phyloP scores from a whole-genome alignment of 1,140 invertebrate species.

The Solen grandis region DNA sequence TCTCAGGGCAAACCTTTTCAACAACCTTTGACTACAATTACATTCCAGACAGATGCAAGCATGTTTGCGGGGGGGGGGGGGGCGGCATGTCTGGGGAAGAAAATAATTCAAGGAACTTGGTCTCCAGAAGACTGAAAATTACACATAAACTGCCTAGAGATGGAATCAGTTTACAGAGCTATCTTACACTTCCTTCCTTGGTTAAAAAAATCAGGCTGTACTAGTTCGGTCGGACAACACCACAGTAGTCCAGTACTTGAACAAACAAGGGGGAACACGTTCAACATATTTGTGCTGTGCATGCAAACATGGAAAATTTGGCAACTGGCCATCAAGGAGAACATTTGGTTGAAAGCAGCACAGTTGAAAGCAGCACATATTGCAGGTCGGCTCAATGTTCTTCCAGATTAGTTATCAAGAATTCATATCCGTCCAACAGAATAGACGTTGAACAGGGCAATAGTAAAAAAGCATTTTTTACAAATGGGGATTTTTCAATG shows the following conservation, averaged over 20 bases:
- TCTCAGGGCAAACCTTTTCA: slow-evolving; percentile 7
- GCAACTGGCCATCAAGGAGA: slow-evolving; percentile 18
- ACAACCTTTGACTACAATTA: neutral
- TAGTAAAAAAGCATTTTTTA: slow-evolving; percentile 22
- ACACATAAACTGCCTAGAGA: slow-evolving; percentile 23
- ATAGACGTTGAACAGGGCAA: slow-evolving; percentile 10
- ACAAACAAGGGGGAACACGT: slow-evolving; percentile 29
- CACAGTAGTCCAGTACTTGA: slow-evolving; percentile 33
- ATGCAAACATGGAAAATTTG: slow-evolving; percentile 28
- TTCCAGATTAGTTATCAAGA: slow-evolving; percentile 20
- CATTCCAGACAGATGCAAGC: slow-evolving; percentile 17
- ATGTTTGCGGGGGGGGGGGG: neutral
- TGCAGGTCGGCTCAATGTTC: slow-evolving; percentile 13
- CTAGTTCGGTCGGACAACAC: slow-evolving; percentile 27
- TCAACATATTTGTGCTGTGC: slow-evolving; percentile 18
- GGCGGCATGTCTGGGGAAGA: slow-evolving; percentile 11
- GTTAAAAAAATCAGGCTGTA: slow-evolving; percentile 3
- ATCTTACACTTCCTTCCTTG: neutral
- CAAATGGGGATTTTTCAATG: slow-evolving; percentile 13
- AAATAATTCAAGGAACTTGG: slow-evolving; percentile 13
- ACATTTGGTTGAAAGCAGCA: slow-evolving; percentile 43
- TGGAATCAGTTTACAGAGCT: slow-evolving; percentile 1
- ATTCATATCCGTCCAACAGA: slow-evolving; percentile 13
- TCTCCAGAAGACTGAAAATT: neutral
- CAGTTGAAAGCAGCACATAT: slow-evolving; percentile 31